Conservation (phyloP, 2,797 vertebrate genomes). For the Menidia menidia region DNA sequence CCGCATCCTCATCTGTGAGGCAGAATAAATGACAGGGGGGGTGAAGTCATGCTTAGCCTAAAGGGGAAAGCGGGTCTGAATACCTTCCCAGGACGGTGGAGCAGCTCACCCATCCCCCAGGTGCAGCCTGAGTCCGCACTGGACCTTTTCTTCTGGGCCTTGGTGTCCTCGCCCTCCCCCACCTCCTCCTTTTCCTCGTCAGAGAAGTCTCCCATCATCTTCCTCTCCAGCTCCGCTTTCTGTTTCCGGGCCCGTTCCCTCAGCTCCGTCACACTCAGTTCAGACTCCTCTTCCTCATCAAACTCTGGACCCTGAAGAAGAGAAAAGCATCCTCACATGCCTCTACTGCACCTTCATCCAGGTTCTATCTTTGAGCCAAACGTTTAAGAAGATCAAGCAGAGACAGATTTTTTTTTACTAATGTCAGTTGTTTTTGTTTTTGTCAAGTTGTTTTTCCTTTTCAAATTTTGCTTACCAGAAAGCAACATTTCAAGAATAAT, state of each 20-base stretch:
- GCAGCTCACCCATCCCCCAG: constrained; percentile 95
- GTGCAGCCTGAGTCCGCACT: constrained; percentile 88
- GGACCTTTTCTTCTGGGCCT: constrained; percentile 57
- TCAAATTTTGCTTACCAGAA: too few relatives aligned
- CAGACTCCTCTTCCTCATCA: constrained; percentile 93
- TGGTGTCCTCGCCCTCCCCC: constrained; percentile 43
- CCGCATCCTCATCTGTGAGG: constrained; percentile 87
- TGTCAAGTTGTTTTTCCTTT: too few relatives aligned
- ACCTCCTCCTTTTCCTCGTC: constrained; percentile 83
- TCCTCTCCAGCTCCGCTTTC: constrained; percentile 88
- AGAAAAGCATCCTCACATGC: neutral
- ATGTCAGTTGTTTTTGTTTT: too few relatives aligned
- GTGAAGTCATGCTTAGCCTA: neutral
- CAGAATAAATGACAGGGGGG: neutral
- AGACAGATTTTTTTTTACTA: too few relatives aligned
- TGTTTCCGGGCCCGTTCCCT: constrained; percentile 87
- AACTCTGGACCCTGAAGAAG: constrained; percentile 90
- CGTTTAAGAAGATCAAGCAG: neutral
- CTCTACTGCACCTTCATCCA: neutral
- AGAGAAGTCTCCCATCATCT: constrained; percentile 92
- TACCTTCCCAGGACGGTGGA: neutral
- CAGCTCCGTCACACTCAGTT: constrained; percentile 92
- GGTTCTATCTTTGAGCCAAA: neutral
- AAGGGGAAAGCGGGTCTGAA: neutral
- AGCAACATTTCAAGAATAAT: too few relatives aligned